A percentile compares a stretch with the other conserved stretches of the same genome.
phyloP scores from a whole-genome alignment of 2,888 invertebrate genomes.

The Trachelus stipa region DNA sequence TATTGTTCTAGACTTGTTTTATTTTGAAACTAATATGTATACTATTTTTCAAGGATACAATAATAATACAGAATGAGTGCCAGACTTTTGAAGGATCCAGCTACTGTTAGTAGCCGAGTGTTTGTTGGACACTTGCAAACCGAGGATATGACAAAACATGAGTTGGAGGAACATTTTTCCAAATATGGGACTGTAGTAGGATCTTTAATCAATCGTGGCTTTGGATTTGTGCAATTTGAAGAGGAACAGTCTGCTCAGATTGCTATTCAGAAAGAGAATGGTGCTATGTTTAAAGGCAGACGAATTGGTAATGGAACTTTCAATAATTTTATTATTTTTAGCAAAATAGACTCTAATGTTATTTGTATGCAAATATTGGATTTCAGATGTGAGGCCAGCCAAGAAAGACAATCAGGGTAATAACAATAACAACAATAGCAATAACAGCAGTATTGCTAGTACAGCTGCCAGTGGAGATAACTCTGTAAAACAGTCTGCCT shows the following conservation, averaged over 20 bases:
- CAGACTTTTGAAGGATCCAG: constrained; percentile 75
- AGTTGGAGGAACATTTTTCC: constrained; percentile 81
- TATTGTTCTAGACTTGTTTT: neutral
- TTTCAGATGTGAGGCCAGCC: constrained; percentile 61
- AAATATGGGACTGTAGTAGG: constrained; percentile 79
- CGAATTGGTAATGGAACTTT: constrained; percentile 75
- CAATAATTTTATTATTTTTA: neutral
- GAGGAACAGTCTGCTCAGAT: constrained; percentile 79
- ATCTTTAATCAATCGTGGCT: constrained; percentile 80
- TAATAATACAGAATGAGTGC: constrained; percentile 31
- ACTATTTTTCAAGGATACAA: neutral
- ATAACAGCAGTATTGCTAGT: constrained; percentile 30
- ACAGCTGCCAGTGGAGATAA: constrained; percentile 33
- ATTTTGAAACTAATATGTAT: neutral
- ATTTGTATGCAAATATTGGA: neutral
- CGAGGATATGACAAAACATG: constrained; percentile 73
- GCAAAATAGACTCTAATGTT: neutral
- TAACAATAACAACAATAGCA: constrained; percentile 23
- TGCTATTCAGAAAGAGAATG: constrained; percentile 80
- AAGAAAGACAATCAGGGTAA: constrained; percentile 52
- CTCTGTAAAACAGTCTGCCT: neutral
- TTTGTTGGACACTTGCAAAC: constrained; percentile 84
- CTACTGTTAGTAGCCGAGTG: constrained; percentile 80
- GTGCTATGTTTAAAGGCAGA: constrained; percentile 78
- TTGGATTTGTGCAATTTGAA: constrained; percentile 90